Evolutionary conservation across 2,888 invertebrate genomes (phyloP), one percentile per base, ranked within the genome.

Genomic region (Notodonta dromedarius): DNA sequence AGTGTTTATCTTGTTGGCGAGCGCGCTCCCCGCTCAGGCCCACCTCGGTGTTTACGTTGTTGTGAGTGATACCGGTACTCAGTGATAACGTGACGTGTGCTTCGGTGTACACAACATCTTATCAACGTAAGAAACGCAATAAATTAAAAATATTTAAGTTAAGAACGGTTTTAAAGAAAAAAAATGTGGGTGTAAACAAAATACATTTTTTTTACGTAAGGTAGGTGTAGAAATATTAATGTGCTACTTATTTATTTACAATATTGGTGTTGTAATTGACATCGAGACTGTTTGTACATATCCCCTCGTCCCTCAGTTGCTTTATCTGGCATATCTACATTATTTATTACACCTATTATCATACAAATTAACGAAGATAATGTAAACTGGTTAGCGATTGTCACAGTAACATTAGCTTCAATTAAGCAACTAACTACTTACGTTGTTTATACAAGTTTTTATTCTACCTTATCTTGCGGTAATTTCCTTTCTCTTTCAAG

Each of bases 41-140:
- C 61, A 56, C 63, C 59, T 46, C 57, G 57, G 83, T 88, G 85
- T 87, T 85, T 85, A 85, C 81, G 69, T 79, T 69, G 80, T 83
- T 69, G 80, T 83, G 82, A 74, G 79, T 82, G 83, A 75, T 82
- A 71, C 71, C 56, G 72, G 67, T 74, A 80, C 74, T 73, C 73
- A 82, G 89, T 90, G 91, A 90, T 89, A 91, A 85, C 82, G 81
- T 83, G 65, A 63, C 67, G 61, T 62, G 62, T 57, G 58, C 66
- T 74, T 77, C 73, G 78, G 78, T 75, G 73, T 63, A 67, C 63
- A 76, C 74, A 77, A 72, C 66, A 69, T 70, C 68, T 70, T 77
- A 73, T 76, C 65, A 78, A 76, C 56, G 83, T 84, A 75, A 79
- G 82, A 73, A 64, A 64, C 56, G 60, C 8, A 16, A 48, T 48